Evolutionary conservation across 2,888 invertebrate species (phyloP).

Genomic region (Agrypnus murinus): DNA sequence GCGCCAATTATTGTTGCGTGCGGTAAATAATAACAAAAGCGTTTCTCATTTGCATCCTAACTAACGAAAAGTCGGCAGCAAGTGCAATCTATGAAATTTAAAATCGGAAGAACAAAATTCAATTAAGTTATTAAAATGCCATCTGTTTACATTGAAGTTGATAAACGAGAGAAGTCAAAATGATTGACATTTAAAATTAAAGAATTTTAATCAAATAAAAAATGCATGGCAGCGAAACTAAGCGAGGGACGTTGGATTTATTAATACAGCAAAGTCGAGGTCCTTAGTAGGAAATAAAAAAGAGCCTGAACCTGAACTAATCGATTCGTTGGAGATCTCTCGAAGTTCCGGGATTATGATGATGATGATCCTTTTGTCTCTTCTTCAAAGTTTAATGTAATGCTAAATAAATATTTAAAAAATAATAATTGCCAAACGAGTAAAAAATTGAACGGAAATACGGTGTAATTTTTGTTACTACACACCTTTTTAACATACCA

Average conservation of each 20-base stretch:
- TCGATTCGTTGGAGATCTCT: conserved; percentile 31
- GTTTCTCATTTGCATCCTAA: conserved; percentile 23
- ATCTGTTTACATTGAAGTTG: conserved; percentile 54
- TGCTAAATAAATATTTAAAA: not conserved
- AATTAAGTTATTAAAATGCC: conserved; percentile 49
- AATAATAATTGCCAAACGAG: not conserved
- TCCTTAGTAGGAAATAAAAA: conserved; percentile 19
- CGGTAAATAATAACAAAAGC: not conserved
- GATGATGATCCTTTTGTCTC: too few relatives aligned
- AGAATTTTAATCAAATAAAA: conserved; percentile 65
- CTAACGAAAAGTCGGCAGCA: not conserved
- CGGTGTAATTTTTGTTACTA: too few relatives aligned
- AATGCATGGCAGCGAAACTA: conserved; percentile 61
- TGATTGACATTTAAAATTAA: conserved; percentile 66
- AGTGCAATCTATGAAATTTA: conserved; percentile 36
- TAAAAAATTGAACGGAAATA: not conserved
- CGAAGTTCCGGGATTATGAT: not conserved
- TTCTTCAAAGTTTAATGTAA: too few relatives aligned
- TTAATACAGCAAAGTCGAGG: conserved; percentile 44
- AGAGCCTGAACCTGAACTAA: conserved; percentile 36
- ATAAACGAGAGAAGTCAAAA: conserved; percentile 56
- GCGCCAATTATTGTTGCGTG: not conserved
- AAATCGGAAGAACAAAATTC: conserved; percentile 44
- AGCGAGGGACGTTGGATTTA: conserved; percentile 57
- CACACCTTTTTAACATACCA: conserved; percentile 1